A percentile compares a stretch with the other conserved stretches of the same genome.
These are phyloP conservation scores for Anthrax anthrax DNA, from an alignment of 2,888 invertebrate species.

Conservation along the genomic window DNA sequence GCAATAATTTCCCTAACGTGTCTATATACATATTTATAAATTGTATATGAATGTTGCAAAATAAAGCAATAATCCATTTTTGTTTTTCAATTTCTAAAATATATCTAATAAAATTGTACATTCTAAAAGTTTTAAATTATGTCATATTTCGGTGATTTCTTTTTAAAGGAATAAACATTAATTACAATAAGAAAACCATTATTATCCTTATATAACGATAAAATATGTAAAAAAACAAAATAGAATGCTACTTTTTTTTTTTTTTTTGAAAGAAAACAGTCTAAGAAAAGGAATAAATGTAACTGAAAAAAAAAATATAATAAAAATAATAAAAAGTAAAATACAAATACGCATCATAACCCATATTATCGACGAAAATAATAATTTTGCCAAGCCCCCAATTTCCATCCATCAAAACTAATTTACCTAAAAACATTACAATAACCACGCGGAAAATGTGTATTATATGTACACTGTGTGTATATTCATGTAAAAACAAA, in stretches of 20 bases:
- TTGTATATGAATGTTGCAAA: no score
- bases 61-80: no score
- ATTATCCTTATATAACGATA: neutral
- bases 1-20: no score
- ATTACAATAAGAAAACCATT: neutral
- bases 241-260: neutral
- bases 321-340: neutral
- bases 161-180: neutral
- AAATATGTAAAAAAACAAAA: neutral
- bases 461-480: no score
- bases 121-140: no score
- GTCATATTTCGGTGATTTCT: neutral
- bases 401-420: slow-evolving; percentile 14
- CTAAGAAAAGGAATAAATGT: no score
- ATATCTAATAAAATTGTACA: no score
- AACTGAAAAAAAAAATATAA: no score
- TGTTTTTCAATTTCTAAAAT: no score
- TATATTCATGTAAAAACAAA: no score
- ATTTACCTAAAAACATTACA: slow-evolving; percentile 12
- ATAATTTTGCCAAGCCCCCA: slow-evolving; percentile 13
- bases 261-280: no score
- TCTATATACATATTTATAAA: no score
- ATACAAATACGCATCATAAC: slow-evolving; percentile 10
- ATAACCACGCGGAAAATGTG: neutral
- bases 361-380: slow-evolving; percentile 10